Evolutionary conservation across 1,140 invertebrate species (phyloP).

Genomic region (Hormaphis cornu): DNA sequence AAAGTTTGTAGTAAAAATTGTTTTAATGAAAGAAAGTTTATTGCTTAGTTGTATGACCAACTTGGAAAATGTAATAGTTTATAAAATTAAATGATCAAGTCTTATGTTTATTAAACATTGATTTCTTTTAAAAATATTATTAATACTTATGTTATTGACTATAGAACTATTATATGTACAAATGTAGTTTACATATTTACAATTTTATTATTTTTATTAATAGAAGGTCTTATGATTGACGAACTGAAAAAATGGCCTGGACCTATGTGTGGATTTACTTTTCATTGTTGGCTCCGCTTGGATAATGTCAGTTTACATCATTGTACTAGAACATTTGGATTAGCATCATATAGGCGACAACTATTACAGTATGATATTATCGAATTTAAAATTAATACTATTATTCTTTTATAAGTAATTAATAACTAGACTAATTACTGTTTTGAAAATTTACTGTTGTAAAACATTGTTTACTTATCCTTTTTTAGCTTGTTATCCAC

Average conservation of each 20-base stretch:
- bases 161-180: too few species aligned
- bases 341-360: slow-evolving; percentile 41
- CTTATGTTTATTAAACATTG: too few species aligned
- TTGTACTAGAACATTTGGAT: neutral
- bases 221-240: slow-evolving; percentile 48
- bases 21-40: too few species aligned
- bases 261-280: slow-evolving; percentile 51
- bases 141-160: too few species aligned
- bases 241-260: slow-evolving; percentile 49
- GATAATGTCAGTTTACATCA: slow-evolving; percentile 40
- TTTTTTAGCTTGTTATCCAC: slow-evolving; percentile 47
- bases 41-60: too few species aligned
- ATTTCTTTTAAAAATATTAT: too few species aligned
- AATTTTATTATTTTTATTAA: slow-evolving; percentile 10
- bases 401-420: too few species aligned
- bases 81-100: too few species aligned
- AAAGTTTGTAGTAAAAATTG: too few species aligned
- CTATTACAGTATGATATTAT: slow-evolving; percentile 45
- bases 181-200: neutral
- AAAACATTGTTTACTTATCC: neutral
- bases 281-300: slow-evolving; percentile 51
- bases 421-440: too few species aligned
- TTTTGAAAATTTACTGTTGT: neutral
- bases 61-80: too few species aligned
- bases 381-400: neutral